phyloP scores from a whole-genome alignment of 2,797 vertebrate genomes.

The Lycodopsis pacificus region DNA sequence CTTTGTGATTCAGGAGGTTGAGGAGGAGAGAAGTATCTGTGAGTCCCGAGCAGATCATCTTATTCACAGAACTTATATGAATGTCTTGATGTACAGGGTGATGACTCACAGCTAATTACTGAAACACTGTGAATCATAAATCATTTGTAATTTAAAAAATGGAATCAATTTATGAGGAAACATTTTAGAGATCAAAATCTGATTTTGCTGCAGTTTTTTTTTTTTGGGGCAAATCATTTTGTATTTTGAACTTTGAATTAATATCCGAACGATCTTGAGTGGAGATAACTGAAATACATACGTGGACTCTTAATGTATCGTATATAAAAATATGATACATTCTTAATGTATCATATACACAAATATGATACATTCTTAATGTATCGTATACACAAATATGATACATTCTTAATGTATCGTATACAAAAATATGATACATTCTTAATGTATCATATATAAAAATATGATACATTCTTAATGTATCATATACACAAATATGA shows the following conservation, averaged over 20 bases:
- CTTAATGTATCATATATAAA: no score
- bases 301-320: not conserved
- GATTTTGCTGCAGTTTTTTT: not conserved
- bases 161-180: not conserved
- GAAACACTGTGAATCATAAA: not conserved
- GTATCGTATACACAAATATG: no score
- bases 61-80: not conserved
- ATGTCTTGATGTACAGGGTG: not conserved
- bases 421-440: no score
- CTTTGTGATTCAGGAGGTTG: not conserved
- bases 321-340: no score
- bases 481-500: no score
- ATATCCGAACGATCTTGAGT: not conserved
- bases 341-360: no score
- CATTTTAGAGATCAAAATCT: not conserved
- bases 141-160: not conserved
- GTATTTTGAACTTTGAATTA: no score
- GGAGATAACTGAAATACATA: not conserved
- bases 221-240: not conserved
- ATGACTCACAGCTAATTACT: constrained; percentile 13
- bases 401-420: no score
- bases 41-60: not conserved
- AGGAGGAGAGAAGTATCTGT: not conserved
- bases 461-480: no score
- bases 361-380: no score